Evolutionary conservation across 1,140 invertebrate species (phyloP).

Genomic region (Monochamus saltuarius): DNA sequence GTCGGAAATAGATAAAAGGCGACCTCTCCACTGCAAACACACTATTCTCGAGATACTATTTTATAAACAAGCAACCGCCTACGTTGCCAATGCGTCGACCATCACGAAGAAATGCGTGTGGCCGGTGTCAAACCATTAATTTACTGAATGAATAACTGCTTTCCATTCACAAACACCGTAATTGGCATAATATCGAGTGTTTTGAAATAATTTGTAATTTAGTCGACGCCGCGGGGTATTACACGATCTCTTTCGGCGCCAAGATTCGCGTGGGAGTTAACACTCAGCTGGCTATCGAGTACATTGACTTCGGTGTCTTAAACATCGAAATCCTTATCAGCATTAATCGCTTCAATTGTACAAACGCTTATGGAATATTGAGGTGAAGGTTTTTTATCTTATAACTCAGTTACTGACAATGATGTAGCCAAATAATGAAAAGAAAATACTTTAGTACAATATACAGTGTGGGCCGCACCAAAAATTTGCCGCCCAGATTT

Average conservation of each 20-base stretch:
- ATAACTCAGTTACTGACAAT: too few relatives aligned
- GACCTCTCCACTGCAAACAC: background rate
- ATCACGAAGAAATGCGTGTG: slow-evolving; percentile 1
- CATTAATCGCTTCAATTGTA: too few relatives aligned
- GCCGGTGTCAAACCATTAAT: background rate
- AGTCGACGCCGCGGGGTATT: slow-evolving; percentile 2
- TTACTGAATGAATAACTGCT: slow-evolving; percentile 2
- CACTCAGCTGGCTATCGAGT: too few relatives aligned
- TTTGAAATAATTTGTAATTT: slow-evolving; percentile 9
- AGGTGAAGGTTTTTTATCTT: too few relatives aligned
- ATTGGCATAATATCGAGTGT: slow-evolving; percentile 3
- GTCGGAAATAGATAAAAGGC: background rate
- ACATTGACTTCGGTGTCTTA: too few relatives aligned
- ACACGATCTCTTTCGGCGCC: background rate
- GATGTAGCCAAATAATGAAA: too few relatives aligned
- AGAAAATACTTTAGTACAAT: too few relatives aligned
- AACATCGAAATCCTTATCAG: too few relatives aligned
- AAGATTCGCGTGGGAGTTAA: background rate
- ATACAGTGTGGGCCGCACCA: too few relatives aligned
- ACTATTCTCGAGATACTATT: background rate
- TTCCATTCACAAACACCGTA: slow-evolving; percentile 11
- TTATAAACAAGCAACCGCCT: background rate
- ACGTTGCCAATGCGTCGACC: background rate
- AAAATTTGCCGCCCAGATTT: too few relatives aligned
- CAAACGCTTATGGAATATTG: too few relatives aligned